Conservation (phyloP, 2,113 vertebrate genomes). For the Heterotilapia buettikoferi region DNA sequence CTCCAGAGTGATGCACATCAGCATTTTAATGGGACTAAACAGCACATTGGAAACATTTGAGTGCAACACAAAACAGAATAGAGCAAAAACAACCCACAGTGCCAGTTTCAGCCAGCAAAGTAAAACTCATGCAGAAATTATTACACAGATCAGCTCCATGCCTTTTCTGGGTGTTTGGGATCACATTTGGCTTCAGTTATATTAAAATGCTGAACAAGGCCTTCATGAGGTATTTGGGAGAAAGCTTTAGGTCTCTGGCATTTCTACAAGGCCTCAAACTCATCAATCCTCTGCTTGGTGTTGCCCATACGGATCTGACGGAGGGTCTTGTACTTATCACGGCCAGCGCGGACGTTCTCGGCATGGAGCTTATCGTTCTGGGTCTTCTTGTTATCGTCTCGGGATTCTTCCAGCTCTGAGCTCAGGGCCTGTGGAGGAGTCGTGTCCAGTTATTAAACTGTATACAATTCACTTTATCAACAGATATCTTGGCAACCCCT, state of each 20-base stretch:
- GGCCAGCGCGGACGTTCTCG: constrained; percentile 85
- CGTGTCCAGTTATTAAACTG: not conserved
- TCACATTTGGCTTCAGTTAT: not conserved
- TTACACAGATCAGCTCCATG: not conserved
- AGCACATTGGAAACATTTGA: constrained; percentile 6
- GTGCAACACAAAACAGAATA: not conserved
- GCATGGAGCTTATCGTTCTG: constrained; percentile 86
- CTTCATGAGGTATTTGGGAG: constrained; percentile 13
- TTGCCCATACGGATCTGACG: constrained; percentile 94
- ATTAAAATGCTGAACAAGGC: not conserved
- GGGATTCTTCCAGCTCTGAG: constrained; percentile 82
- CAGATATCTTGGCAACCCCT: not conserved
- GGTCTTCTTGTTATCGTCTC: constrained; percentile 82
- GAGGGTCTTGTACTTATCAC: constrained; percentile 98
- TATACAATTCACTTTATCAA: not conserved
- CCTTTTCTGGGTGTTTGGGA: not conserved
- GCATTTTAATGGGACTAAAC: not conserved
- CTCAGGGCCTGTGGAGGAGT: constrained; percentile 76
- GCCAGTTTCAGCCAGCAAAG: not conserved
- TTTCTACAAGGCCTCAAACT: constrained; percentile 92
- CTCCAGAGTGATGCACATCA: constrained; percentile 6
- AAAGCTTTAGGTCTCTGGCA: not conserved
- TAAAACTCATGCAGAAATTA: not conserved
- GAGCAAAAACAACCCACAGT: not conserved
- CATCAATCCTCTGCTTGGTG: constrained; percentile 97